Base-by-base conservation (phyloP, 2,888 invertebrate species). In the Drosophila borborema region DNA sequence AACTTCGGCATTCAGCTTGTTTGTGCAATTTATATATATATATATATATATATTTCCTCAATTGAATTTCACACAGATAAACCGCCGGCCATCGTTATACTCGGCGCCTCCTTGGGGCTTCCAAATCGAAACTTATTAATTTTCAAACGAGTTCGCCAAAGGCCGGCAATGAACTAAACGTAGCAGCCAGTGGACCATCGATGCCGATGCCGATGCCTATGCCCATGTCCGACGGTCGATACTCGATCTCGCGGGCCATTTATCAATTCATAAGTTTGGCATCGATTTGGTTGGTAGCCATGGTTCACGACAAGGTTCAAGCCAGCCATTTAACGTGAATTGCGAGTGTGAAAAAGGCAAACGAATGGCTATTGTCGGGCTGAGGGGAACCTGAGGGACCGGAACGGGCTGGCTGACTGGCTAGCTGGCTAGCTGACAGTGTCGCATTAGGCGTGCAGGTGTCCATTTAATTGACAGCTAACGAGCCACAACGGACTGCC, bases 381-480 rank as follows among this genome's bases (percentile, higher is more conserved):
- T 45, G 48, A 49, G 64, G 63, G 40, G 49, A 46, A 31, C 23
- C 31, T 5, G 41, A 12, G 67, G 48, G 41, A 45, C 51, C 34
- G 36, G 8, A 31, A 31, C 10, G 20, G 60, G 49, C 20, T 36
- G 18, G 51, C 18, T n/a, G 3, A 10, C 28, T 28, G 28, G 28
- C 28, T 28, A 4, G 6, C 34, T 31, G 9, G n/a, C 48, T 36
- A 10, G 20, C 36, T 41, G 65, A 64, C 77, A 70, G 72, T 82
- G 74, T 77, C 74, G 76, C 79, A 89, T 86, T 86, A 88, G 86
- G 82, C 72, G 86, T 69, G 82, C 88, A 86, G 87, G 87, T 90
- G 90, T 89, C 83, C 81, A 85, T 68, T 89, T 89, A 90, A 89
- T 87, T 88, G 89, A 89, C 89, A 88, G 82, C 76, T 79, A 86